phyloP scores from a whole-genome alignment of 2,888 invertebrate species.

The Luffia ferchaultella region DNA sequence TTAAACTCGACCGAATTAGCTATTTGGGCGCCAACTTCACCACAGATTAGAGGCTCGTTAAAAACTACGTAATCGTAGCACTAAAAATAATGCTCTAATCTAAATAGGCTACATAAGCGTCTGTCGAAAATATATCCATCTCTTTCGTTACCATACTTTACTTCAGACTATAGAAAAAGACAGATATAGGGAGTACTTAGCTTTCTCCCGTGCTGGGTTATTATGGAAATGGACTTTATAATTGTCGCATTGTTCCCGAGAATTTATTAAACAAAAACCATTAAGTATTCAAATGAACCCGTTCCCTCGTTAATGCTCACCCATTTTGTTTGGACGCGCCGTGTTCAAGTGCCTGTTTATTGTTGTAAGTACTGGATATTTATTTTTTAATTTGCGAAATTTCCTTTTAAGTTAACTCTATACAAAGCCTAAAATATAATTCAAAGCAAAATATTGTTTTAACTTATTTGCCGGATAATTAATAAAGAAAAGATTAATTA shows the following conservation, averaged over 20 bases:
- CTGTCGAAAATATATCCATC: neutral
- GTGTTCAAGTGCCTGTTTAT: neutral
- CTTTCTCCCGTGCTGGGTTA: neutral
- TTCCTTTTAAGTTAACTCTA: no score
- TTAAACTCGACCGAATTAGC: neutral
- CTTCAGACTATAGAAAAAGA: neutral
- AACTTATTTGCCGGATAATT: no score
- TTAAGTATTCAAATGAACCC: constrained; percentile 3
- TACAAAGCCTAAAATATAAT: no score
- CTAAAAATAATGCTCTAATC: neutral
- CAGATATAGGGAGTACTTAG: neutral
- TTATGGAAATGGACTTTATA: constrained; percentile 6
- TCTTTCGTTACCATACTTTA: neutral
- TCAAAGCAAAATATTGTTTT: no score
- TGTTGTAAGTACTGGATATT: neutral
- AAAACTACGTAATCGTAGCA: neutral
- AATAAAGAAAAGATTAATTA: no score
- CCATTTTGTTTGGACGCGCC: neutral
- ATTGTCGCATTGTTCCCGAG: neutral
- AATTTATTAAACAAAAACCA: constrained; percentile 6
- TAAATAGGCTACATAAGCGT: neutral
- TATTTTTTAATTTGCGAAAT: neutral
- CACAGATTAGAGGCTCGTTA: neutral
- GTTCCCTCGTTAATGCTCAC: neutral
- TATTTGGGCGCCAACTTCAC: neutral